Base-by-base conservation (phyloP, 2,797 vertebrate species). In the Lepus townsendii region DNA sequence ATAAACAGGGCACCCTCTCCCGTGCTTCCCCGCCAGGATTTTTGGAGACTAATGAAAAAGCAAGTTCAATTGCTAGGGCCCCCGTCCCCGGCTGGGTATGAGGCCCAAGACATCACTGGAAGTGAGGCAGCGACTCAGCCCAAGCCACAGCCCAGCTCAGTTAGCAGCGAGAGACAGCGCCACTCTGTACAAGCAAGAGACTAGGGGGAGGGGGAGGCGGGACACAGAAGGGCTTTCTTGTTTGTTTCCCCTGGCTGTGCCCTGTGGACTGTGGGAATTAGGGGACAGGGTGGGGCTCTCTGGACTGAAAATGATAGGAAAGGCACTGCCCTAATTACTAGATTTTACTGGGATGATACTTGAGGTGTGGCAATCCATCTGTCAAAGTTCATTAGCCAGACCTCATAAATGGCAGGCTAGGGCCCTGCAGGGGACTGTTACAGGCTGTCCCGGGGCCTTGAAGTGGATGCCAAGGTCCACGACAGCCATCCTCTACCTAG, bases 341-440 rank as follows among this genome's bases (percentile, higher is more conserved):
- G 89, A 88, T 82, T 96, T 97, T 96, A 96, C 89, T 90, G 93
- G 71, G 83, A 83, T 94, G 83, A 96, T 96, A 88, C 69, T 97
- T 96, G 66, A 97, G 88, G 88, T 97, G 96, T 97, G 96, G 76
- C 94, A 94, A 92, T 87, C 73, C 87, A 93, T 75, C 95, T 98
- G 86, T 73, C 96, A 93, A 80, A 97, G 96, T 98, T 97, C 93
- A 95, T 73, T 96, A 97, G 80, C 93, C 71, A 60, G 87, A 52
- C 54, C 94, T 97, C 85, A 88, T 93, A 97, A 97, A 97, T 96
- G 95, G 88, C 87, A 92, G 89, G 79, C 82, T 89, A 96, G 38
- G 66, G 90, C 54, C 19, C 14, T 57, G 96, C 96, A 95, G 95
- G 94, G 83, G 94, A 93, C 79, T 20, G 94, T 97, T 93, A 95